Conservation (phyloP, 1,140 invertebrate genomes). For the Ylistrum balloti region DNA sequence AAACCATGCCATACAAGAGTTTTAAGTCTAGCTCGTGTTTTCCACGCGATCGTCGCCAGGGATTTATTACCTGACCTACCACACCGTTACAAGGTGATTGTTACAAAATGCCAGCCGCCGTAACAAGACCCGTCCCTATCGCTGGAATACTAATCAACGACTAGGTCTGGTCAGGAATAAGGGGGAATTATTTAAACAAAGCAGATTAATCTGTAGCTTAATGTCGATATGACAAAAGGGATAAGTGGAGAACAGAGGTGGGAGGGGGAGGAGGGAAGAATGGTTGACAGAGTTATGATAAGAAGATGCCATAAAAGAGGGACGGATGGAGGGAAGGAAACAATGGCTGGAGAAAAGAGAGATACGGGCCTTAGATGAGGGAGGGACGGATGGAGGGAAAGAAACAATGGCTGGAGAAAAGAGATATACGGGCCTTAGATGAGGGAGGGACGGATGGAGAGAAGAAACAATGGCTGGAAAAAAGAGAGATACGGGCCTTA, state of each 20-base stretch:
- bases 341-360: too few species aligned
- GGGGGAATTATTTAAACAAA: slow-evolving; percentile 26
- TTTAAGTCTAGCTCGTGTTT: too few species aligned
- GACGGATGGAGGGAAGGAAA: background rate
- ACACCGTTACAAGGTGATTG: background rate
- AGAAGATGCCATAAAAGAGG: too few species aligned
- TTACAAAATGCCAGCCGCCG: slow-evolving; percentile 19
- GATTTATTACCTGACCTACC: background rate
- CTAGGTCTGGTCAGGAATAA: background rate
- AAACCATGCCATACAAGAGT: background rate
- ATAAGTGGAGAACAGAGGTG: background rate
- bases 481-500: too few species aligned
- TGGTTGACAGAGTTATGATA: background rate
- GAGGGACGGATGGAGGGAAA: background rate
- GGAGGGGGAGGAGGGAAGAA: background rate
- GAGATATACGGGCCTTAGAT: too few species aligned
- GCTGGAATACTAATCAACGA: background rate
- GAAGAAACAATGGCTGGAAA: too few species aligned
- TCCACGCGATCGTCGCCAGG: background rate
- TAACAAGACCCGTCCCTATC: slow-evolving; percentile 30
- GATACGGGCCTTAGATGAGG: too few species aligned
- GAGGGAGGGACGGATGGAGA: background rate
- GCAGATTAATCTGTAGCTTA: background rate
- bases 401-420: too few species aligned
- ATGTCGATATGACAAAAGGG: background rate